Evolutionary conservation across 2,888 invertebrate species (phyloP), one percentile per base, ranked within the genome.

Genomic region (Myopa testacea): DNA sequence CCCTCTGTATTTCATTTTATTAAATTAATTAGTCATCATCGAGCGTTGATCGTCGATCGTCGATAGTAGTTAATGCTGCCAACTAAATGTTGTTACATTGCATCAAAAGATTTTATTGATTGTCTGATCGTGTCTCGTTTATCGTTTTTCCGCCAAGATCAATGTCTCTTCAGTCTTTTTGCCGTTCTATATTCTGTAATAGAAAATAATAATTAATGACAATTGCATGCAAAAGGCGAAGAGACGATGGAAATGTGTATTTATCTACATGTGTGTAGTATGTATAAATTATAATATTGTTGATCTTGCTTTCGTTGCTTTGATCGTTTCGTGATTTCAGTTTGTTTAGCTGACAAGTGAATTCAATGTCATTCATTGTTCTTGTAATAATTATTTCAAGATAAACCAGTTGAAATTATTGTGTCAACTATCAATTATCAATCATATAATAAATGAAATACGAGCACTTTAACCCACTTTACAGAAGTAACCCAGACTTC

Each of bases 191-290:
- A 10, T 62, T 19, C 12, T 19, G 62, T 26, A 19, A 45, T 26
- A 19, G 19, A n/a, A 50, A n/a, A 19, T 8, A 70, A 26, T 75
- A 75, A 75, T 65, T 68, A 67, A 75, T 55, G 75, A 40, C 75
- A 75, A 67, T 38, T 14, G 67, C 68, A 58, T 52, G 37, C 38
- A 34, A 12, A 34, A n/a, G 16, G 7, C 67, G 55, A 67, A 19
- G 55, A 58, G 75, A 58, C 67, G n/a, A 55, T 75, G 19, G 58
- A 67, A 55, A 34, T 12, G 16, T 73, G 62, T n/a, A 75, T 37
- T 73, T 72, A 37, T 45, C 10, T 6, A 10, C 6, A 45, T 10
- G 45, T 45, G 6, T 45, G 3, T 8, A 45, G 45, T 45, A 6
- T 45, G 45, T 52, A 12, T 16, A 58, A n/a, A 60, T 62, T 73